Percentiles rank a stretch among this genome's conserved stretches.
Conservation (phyloP, 2,888 invertebrate genomes). For the Helleia helle region DNA sequence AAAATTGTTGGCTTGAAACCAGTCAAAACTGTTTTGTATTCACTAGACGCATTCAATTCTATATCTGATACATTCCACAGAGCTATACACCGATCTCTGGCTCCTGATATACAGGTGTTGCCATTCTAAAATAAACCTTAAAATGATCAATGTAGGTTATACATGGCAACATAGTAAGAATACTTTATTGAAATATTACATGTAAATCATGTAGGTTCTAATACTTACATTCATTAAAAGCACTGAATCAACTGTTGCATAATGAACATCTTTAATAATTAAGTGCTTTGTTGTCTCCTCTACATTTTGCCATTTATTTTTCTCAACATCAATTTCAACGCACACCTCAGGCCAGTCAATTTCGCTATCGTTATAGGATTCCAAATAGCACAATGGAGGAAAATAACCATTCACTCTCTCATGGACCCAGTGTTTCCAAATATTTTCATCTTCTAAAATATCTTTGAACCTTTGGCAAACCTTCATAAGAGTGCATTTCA, state of each 20-base stretch:
- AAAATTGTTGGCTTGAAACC: conserved; percentile 43
- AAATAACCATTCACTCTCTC: conserved; percentile 50
- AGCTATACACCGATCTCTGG: conserved; percentile 72
- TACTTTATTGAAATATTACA: background rate
- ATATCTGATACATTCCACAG: conserved; percentile 62
- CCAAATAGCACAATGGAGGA: conserved; percentile 49
- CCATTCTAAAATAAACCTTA: conserved; percentile 44
- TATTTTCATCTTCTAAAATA: conserved; percentile 68
- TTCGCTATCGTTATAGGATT: conserved; percentile 46
- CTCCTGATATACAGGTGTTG: conserved; percentile 70
- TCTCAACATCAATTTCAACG: conserved; percentile 74
- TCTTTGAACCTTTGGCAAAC: conserved; percentile 72
- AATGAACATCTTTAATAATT: conserved; percentile 67
- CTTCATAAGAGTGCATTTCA: conserved; percentile 64
- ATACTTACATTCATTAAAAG: conserved; percentile 69
- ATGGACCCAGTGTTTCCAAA: conserved; percentile 72
- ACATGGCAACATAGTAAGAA: background rate
- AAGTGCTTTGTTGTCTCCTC: conserved; percentile 58
- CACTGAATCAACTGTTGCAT: conserved; percentile 74
- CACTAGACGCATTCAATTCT: conserved; percentile 32
- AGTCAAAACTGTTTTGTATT: conserved; percentile 31
- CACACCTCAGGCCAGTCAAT: conserved; percentile 74
- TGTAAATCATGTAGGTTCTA: background rate
- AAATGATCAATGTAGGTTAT: conserved; percentile 6
- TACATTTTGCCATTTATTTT: conserved; percentile 67